Evolutionary conservation across 2,797 vertebrate species (phyloP).

Genomic region (Danio aesculapii): DNA sequence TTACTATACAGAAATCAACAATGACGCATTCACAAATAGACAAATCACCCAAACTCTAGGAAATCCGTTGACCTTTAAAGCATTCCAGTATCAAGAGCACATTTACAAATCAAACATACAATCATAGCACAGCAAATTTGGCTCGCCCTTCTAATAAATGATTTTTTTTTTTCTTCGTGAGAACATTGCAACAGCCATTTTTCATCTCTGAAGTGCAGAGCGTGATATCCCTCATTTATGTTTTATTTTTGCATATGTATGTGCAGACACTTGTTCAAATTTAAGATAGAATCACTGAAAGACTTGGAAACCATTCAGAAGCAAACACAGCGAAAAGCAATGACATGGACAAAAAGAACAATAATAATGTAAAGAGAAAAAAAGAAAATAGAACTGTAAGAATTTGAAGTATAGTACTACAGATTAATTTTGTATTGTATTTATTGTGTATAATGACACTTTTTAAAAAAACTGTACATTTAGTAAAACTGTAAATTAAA

Average conservation of each 20-base stretch:
- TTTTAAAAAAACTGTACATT: constrained; percentile 98
- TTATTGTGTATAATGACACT: constrained; percentile 99
- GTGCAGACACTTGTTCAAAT: constrained; percentile 18
- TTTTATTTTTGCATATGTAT: constrained; percentile 36
- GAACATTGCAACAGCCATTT: not conserved
- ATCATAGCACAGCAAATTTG: constrained; percentile 20
- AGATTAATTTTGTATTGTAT: constrained; percentile 99
- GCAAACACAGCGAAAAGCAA: constrained; percentile 80
- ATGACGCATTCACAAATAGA: constrained; percentile 10
- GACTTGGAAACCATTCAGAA: constrained; percentile 78
- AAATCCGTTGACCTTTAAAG: constrained; percentile 41
- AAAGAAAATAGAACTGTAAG: constrained; percentile 77
- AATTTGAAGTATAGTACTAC: constrained; percentile 97
- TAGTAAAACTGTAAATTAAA: constrained; percentile 99
- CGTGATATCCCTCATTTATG: not conserved
- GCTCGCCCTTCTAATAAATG: not conserved
- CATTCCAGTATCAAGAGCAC: constrained; percentile 38
- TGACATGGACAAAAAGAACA: constrained; percentile 80
- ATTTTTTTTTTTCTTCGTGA: not conserved
- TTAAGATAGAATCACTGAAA: constrained; percentile 45
- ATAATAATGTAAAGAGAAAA: constrained; percentile 82
- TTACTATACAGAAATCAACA: constrained; percentile 11
- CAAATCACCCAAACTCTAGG: not conserved
- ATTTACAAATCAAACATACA: constrained; percentile 27
- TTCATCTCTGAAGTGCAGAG: not conserved